Evolutionary conservation across 2,797 vertebrate species (phyloP), one percentile per base, ranked within the genome.

Genomic region (Anguilla pacifica): DNA sequence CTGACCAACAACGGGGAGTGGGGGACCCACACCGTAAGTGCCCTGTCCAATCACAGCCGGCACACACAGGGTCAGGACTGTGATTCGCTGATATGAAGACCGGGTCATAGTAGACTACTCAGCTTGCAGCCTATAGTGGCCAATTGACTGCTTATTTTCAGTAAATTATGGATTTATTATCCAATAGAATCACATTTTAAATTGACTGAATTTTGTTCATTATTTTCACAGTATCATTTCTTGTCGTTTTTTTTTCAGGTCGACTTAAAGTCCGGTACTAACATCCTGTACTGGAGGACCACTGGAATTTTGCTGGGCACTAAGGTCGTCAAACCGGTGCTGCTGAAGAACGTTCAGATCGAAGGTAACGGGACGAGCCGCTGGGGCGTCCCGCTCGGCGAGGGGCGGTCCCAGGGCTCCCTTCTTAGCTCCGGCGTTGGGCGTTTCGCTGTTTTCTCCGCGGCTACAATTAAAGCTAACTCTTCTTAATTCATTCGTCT

Each of bases 251-350:
- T 28, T 31, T 87, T 94, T 7, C 88, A 99, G 99, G 97, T 99
- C 74, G 96, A 96, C 91, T 92, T 99, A 89, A 99, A 99, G 92
- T 98, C 99, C 77, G 98, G 98, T 59, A 97, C 97, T 85, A 99
- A 99, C 91, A 97, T 99, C 92, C 92, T 99, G 1, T 99, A 99
- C 93, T 99, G 99, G 99, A 97, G 98, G 92, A 99, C 99, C 6
- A 98, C 97, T 9, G 97, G 98, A 17, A 97, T 99, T 89, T 93
- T 98, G 15, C 96, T 99, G 95, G 97, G 97, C 0, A 94, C 96
- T 11, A 99, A 98, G 95, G 97, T 95, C 6, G 96, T 97, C 90
- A 99, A 99, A 90, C 98, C 98, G 31, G 97, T 98, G 86, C 91
- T 99, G 70, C 94, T 99, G 90, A 99, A 97, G 95, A 99, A 98